Conservation (phyloP, 2,113 vertebrate genomes). For the Centrocercus urophasianus region DNA sequence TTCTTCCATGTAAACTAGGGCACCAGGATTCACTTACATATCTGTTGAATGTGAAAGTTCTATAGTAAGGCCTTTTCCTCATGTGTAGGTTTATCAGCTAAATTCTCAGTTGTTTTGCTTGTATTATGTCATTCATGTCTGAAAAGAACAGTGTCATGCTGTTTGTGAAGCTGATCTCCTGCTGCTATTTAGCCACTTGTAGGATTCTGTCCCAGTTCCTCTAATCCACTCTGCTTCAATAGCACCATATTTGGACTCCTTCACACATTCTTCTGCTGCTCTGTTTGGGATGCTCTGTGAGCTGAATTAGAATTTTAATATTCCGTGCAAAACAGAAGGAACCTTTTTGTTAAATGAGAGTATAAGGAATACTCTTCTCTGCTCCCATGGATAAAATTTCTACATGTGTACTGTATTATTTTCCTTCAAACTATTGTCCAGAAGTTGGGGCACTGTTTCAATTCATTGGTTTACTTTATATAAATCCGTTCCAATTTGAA, state of each 20-base stretch:
- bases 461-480: conserved; percentile 28
- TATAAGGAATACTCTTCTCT: conserved; percentile 14
- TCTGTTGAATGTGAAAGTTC: background rate
- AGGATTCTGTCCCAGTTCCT: conserved; percentile 63
- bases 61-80: conserved; percentile 14
- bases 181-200: conserved; percentile 67
- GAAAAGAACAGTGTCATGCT: conserved; percentile 65
- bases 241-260: conserved; percentile 70
- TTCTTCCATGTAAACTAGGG: background rate
- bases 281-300: conserved; percentile 52
- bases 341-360: conserved; percentile 32
- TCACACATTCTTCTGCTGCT: conserved; percentile 64
- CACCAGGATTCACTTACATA: background rate
- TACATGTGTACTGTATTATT: background rate
- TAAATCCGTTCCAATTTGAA: conserved; percentile 36
- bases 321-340: conserved; percentile 36
- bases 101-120: conserved; percentile 62
- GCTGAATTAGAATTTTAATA: conserved; percentile 55
- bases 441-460: conserved; percentile 16
- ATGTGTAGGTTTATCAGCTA: conserved; percentile 48
- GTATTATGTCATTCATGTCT: conserved; percentile 70
- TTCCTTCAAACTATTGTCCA: conserved; percentile 13
- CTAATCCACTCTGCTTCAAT: conserved; percentile 66
- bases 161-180: conserved; percentile 67
- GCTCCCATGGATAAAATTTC: background rate